Evolutionary conservation across 1,140 invertebrate species (phyloP).

Genomic region (Acyrthosiphon pisum): DNA sequence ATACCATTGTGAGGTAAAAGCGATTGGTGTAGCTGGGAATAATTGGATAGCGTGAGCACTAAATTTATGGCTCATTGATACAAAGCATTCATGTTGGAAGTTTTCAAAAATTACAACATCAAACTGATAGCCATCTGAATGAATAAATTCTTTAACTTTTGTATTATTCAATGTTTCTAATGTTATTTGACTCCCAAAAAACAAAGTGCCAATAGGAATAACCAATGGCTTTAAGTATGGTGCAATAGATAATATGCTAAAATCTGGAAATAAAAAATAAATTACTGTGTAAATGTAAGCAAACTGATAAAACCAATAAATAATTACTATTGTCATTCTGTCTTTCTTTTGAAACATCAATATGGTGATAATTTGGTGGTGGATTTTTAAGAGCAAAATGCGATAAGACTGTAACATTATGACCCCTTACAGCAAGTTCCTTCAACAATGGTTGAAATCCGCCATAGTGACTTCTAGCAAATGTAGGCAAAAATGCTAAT

Average conservation of each 20-base stretch:
- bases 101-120: slow-evolving; percentile 50
- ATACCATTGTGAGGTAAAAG: not conserved
- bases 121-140: slow-evolving; percentile 34
- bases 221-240: not conserved
- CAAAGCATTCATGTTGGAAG: slow-evolving; percentile 55
- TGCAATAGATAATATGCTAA: slow-evolving; percentile 22
- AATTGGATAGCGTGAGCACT: slow-evolving; percentile 34
- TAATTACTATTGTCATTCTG: slow-evolving; percentile 24
- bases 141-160: slow-evolving; percentile 48
- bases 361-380: slow-evolving; percentile 44
- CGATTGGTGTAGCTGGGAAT: slow-evolving; percentile 11
- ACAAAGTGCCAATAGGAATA: slow-evolving; percentile 21
- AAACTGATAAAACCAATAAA: not conserved
- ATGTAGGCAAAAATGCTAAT: slow-evolving; percentile 61
- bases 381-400: slow-evolving; percentile 60
- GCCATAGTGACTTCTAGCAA: slow-evolving; percentile 62
- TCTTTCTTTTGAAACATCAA: slow-evolving; percentile 31
- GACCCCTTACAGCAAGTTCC: slow-evolving; percentile 62
- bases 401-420: slow-evolving; percentile 62
- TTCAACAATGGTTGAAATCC: slow-evolving; percentile 62
- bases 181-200: slow-evolving; percentile 12
- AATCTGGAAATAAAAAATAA: slow-evolving; percentile 32
- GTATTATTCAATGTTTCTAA: slow-evolving; percentile 33
- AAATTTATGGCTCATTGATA: slow-evolving; percentile 59
- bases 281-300: not conserved